Evolutionary conservation across 2,888 invertebrate species (phyloP), one percentile per base, ranked within the genome.

Genomic region (Agrilus mali): DNA sequence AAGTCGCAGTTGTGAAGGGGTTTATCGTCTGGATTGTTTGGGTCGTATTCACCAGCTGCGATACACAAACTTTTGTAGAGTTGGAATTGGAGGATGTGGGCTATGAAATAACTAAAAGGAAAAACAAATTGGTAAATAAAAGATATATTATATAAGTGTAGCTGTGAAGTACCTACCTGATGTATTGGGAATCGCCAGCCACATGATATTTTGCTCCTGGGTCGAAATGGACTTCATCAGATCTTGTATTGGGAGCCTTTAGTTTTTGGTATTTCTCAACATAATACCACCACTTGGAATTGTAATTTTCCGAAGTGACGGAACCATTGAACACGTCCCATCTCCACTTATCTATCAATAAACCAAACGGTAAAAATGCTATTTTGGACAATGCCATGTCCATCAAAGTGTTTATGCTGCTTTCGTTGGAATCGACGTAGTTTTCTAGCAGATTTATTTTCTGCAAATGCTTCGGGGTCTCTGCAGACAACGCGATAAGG

Each of bases 61-160:
- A 27, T 10, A 4, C 27, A 27, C 35, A 86, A 64, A 3, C 81
- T 73, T 53, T 75, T 68, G 51, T 85, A 77, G 52, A 87, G 80
- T 68, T 86, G 86, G 61, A 86, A 87, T 63, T 86, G 84, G 17
- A 86, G 62, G n/a, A 87, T 74, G 55, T 77, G 77, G 13, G 80
- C 78, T 44, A 86, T 73, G 53, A 76, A 67, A 52, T 77, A 77
- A 47, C 77, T 75, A 58, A 20, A 54, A 54, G 41, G 32, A n/a
- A 47, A 22, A 22, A n/a, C n/a, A n/a, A n/a, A n/a, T n/a, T n/a
- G n/a, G n/a, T n/a, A n/a, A n/a, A n/a, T n/a, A n/a, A n/a, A n/a
- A n/a, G n/a, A n/a, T n/a, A 20, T 20, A 20, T 20, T 4, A 20
- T 4, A 20, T 20, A 4, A 4, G 20, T 20, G 3, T 27, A 10